phyloP scores from a whole-genome alignment of 37 sponge, comb jelly and placozoan species.

The Aplysina aerophoba region DNA sequence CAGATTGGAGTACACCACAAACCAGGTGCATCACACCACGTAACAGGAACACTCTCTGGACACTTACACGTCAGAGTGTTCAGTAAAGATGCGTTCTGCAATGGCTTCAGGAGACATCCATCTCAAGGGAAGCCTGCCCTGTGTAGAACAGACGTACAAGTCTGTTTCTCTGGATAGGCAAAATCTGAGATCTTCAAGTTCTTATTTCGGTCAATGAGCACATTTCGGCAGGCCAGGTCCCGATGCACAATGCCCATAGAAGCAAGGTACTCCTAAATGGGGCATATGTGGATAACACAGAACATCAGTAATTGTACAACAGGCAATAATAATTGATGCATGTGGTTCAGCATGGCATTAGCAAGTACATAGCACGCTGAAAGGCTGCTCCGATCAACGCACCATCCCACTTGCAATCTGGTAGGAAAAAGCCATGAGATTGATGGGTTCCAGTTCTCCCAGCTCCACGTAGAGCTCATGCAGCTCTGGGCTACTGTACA shows the following conservation, averaged over 20 bases:
- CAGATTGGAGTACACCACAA: neutral
- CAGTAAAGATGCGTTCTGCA: conserved; percentile 33
- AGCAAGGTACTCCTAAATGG: conserved; percentile 56
- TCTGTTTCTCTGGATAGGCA: conserved; percentile 41
- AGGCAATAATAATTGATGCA: too few relatives aligned
- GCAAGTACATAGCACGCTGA: too few relatives aligned
- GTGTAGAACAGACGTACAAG: conserved; percentile 39
- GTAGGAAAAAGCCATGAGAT: conserved; percentile 69
- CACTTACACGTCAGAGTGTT: conserved; percentile 58
- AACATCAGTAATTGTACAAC: too few relatives aligned
- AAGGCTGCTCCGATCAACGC: too few relatives aligned
- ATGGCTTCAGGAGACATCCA: conserved; percentile 76
- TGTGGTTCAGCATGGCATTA: too few relatives aligned
- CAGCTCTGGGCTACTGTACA: neutral
- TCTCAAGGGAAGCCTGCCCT: conserved; percentile 48
- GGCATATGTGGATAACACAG: neutral
- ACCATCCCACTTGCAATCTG: conserved; percentile 77
- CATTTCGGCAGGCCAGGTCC: conserved; percentile 69
- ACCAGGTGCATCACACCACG: neutral
- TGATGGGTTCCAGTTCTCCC: conserved; percentile 50
- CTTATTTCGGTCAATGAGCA: conserved; percentile 44
- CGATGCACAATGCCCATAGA: conserved; percentile 66
- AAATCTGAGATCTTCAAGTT: conserved; percentile 71
- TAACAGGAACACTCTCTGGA: neutral
- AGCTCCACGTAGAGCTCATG: conserved; percentile 30